Base-by-base conservation (phyloP, 2,888 invertebrate genomes). In the Colletes collaris region DNA sequence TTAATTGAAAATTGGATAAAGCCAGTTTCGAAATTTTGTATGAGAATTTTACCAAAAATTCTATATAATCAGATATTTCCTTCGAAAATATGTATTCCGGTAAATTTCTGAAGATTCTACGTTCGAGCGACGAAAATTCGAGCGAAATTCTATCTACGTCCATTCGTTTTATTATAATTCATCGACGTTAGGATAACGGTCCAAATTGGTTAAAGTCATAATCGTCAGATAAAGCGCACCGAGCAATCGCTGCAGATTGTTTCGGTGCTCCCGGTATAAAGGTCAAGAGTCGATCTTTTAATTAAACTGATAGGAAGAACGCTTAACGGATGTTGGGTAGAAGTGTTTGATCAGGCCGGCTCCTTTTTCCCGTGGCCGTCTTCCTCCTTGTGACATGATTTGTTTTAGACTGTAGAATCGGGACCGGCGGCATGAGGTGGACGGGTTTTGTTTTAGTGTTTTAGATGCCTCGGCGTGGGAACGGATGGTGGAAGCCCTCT, bases 381-480 rank as follows among this genome's bases (percentile, higher is more conserved):
- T 65, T 72, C 80, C 44, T 55, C 53, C 40, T 37, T 60, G 76
- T 72, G 85, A 85, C 83, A 85, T 83, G 82, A 88, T 89, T 88
- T 85, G 85, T 87, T 84, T 84, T 82, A 64, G 83, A 84, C 75
- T 56, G 58, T 76, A 82, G 76, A 74, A 81, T 73, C 76, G 75
- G 69, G 66, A 56, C 70, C 55, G 60, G 80, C 69, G 69, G 74
- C 79, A 79, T 65, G 71, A 60, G 69, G 73, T 70, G 79, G 81
- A 68, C 84, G 82, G 16, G 90, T 91, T 91, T 91, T 91, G 90
- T 91, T 92, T 92, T 89, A 89, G 87, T 88, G 87, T 90, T 92
- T 91, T 88, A 90, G 88, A 89, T 88, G 89, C 87, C 89, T 86
- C 81, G 85, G 86, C 92, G 92, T 92, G 92, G 91, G 92, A 92